These are phyloP conservation scores for Cyclophora albipunctata DNA, from an alignment of 2,888 invertebrate species.

Conservation along the genomic window DNA sequence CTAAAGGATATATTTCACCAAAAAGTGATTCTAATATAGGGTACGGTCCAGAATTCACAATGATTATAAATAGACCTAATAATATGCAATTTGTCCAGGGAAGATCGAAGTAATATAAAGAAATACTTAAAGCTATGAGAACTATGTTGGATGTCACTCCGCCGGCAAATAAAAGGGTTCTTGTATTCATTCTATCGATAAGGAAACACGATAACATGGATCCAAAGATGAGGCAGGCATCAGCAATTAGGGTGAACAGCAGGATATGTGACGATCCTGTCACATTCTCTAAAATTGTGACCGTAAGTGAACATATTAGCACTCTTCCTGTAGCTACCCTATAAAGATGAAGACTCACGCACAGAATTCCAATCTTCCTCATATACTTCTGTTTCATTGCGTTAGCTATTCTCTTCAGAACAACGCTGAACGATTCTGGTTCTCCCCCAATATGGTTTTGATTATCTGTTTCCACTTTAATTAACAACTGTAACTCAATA, in stretches of 20 bases:
- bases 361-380: conserved; percentile 15
- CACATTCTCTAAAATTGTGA: conserved; percentile 19
- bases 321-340: conserved; percentile 14
- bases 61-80: conserved; percentile 21
- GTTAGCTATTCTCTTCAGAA: conserved; percentile 9
- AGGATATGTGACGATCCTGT: conserved; percentile 18
- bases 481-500: conserved; percentile 16
- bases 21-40: conserved; percentile 24
- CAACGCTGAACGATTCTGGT: conserved; percentile 2
- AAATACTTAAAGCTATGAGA: conserved; percentile 12
- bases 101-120: conserved; percentile 10
- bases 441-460: conserved; percentile 1
- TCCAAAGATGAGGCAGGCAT: conserved; percentile 16
- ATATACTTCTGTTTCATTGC: conserved; percentile 13
- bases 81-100: conserved; percentile 15
- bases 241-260: conserved; percentile 16
- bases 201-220: conserved; percentile 16
- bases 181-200: conserved; percentile 14
- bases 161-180: conserved; percentile 17
- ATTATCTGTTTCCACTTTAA: conserved; percentile 9
- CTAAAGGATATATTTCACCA: conserved; percentile 26
- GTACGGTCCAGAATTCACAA: conserved; percentile 22
- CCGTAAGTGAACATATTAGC: conserved; percentile 14
- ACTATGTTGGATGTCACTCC: conserved; percentile 13
- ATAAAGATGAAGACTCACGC: conserved; percentile 13